Base-by-base conservation (phyloP, 1,140 invertebrate species). In the Heliothis virescens region DNA sequence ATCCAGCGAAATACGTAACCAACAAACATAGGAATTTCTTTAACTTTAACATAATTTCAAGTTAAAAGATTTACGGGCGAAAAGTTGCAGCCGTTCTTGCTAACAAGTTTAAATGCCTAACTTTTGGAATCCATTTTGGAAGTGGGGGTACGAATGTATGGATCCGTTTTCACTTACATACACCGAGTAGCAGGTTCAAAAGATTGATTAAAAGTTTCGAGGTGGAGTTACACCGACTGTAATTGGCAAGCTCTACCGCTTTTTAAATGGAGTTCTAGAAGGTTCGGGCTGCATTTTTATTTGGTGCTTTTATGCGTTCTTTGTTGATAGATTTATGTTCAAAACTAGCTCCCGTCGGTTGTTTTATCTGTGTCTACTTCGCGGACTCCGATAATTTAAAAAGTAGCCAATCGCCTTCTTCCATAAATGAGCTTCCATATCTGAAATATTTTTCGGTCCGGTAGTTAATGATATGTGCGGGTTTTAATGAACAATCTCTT, bases 71-170 rank as follows among this genome's bases (percentile, higher is more conserved):
- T 76, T 76, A 76, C 74, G 74, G 60, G 47, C 21, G 29, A 75
- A 76, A 76, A 76, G 60, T 76, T 76, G 74, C 60, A 63, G 13
- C 41, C 74, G 55, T 79, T 72, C 80, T 84, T 62, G 48, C 55
- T 83, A 85, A 85, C 84, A 83, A 83, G 82, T 85, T 85, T 77
- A 85, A 85, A 83, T 53, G 80, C 34, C 79, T 55, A 82, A 85
- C 80, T 85, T 41, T 83, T 59, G 62, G 59, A 81, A 83, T 72
- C 76, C 78, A 82, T 82, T 83, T 76, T 81, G 74, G 57, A 83
- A 75, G 74, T 79, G 53, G 18, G 65, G 34, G 50, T 75, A 11
- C 47, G 48, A 50, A 75, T 75, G 60, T 65, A 76, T 76, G 77
- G 65, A 82, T 81, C 69, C 79, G 77, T 82, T 83, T 82, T 83